A percentile compares a stretch with the other conserved stretches of the same genome.
Evolutionary conservation across 1,140 invertebrate genomes (phyloP).

Genomic region (Lepidurus packardi): DNA sequence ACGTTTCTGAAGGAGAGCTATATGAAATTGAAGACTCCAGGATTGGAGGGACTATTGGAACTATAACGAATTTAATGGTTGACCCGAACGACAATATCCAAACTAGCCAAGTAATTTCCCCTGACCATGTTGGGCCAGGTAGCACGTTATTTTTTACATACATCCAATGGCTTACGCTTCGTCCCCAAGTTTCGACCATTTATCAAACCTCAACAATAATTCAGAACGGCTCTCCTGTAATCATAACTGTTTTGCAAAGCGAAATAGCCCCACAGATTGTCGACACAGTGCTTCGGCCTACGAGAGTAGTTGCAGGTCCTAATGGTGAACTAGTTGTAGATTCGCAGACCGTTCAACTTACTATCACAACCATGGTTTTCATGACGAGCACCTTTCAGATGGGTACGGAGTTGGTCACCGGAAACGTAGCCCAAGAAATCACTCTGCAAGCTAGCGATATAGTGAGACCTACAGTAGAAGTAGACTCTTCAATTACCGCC

Average conservation of each 20-base stretch:
- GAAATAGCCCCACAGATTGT: not conserved
- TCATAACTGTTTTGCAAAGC: not conserved
- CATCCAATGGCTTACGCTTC: not conserved
- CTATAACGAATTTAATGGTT: not conserved
- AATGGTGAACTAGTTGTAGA: not conserved
- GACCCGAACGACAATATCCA: not conserved
- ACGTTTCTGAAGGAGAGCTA: too few relatives aligned
- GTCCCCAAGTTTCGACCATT: not conserved
- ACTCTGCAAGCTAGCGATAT: too few relatives aligned
- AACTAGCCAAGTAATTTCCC: not conserved
- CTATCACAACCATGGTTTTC: not conserved
- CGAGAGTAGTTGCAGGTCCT: not conserved
- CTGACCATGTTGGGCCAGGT: not conserved
- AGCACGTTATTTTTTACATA: not conserved
- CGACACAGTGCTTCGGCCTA: not conserved
- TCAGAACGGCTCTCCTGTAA: not conserved
- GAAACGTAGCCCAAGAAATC: too few relatives aligned
- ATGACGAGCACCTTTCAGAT: too few relatives aligned
- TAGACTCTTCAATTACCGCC: too few relatives aligned
- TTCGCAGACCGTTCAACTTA: not conserved
- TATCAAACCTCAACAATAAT: not conserved
- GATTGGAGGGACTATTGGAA: too few relatives aligned
- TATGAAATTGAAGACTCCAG: too few relatives aligned
- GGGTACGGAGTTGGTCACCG: too few relatives aligned
- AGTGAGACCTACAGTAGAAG: too few relatives aligned